A percentile compares a stretch with the other conserved stretches of the same genome.
Conservation (phyloP, 2,113 vertebrate species). For the Odocoileus hemionus region DNA sequence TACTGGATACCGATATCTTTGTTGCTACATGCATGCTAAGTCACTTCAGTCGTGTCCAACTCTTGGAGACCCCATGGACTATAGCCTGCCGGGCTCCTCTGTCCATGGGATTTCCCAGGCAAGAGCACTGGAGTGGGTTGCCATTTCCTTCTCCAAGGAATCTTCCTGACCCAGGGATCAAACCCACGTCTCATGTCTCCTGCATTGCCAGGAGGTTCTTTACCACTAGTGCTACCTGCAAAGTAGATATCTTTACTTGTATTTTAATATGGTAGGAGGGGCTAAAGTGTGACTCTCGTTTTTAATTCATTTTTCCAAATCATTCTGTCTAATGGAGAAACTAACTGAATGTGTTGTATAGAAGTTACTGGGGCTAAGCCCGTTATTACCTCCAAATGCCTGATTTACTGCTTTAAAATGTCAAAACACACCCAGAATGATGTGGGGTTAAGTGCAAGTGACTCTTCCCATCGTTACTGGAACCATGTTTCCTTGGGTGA, state of each 20-base stretch:
- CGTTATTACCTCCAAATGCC: background rate
- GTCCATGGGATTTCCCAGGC: background rate
- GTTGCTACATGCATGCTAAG: background rate
- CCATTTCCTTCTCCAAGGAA: background rate
- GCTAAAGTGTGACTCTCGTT: background rate
- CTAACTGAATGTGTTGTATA: background rate
- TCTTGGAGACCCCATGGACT: background rate
- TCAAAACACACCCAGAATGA: background rate
- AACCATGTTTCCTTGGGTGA: background rate
- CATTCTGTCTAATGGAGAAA: background rate
- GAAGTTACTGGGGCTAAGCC: background rate
- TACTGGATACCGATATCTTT: background rate
- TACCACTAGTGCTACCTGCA: background rate
- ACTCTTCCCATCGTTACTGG: background rate
- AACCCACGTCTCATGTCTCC: background rate
- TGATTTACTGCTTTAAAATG: constrained; percentile 35
- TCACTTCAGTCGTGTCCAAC: background rate
- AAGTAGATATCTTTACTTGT: background rate
- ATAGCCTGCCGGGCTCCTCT: background rate
- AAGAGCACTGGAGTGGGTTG: background rate
- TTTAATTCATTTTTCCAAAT: background rate
- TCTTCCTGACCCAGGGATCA: background rate
- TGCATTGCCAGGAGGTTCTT: background rate
- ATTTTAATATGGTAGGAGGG: background rate
- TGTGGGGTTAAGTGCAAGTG: background rate